These are phyloP conservation scores for Drymonia ruficornis DNA, from an alignment of 2,888 invertebrate genomes.

Conservation along the genomic window DNA sequence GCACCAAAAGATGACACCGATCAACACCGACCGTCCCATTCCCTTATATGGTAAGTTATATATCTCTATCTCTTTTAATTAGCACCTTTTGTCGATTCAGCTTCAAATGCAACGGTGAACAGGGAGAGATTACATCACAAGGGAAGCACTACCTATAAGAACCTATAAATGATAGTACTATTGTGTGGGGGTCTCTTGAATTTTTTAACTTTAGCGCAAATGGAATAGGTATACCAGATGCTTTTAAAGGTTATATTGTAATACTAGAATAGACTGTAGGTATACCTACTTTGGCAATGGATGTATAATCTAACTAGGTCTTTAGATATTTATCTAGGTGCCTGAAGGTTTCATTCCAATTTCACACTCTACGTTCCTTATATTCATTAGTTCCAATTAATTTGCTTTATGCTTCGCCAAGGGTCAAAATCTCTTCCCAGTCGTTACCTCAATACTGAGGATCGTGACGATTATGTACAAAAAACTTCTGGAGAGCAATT, in stretches of 20 bases:
- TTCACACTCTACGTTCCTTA: too few species aligned
- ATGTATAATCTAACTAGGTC: too few species aligned
- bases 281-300: too few species aligned
- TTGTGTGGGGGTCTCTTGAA: conserved; percentile 50
- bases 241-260: conserved; percentile 24
- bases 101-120: conserved; percentile 67
- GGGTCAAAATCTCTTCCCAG: too few species aligned
- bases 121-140: conserved; percentile 74
- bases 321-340: too few species aligned
- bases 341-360: too few species aligned
- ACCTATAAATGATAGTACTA: conserved; percentile 42
- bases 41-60: conserved; percentile 69
- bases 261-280: conserved; percentile 24
- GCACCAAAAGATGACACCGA: conserved; percentile 75
- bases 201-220: conserved; percentile 52
- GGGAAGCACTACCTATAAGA: conserved; percentile 59
- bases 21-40: conserved; percentile 74
- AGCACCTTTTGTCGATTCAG: conserved; percentile 56
- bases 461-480: too few species aligned
- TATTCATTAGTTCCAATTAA: too few species aligned
- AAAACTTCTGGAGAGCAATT: too few species aligned
- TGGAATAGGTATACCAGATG: conserved; percentile 45
- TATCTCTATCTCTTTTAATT: conserved; percentile 68
- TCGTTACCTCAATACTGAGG: too few species aligned
- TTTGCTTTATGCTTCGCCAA: too few species aligned